These are phyloP conservation scores for Phengaris arion DNA, from an alignment of 2,888 invertebrate species.

Conservation along the genomic window DNA sequence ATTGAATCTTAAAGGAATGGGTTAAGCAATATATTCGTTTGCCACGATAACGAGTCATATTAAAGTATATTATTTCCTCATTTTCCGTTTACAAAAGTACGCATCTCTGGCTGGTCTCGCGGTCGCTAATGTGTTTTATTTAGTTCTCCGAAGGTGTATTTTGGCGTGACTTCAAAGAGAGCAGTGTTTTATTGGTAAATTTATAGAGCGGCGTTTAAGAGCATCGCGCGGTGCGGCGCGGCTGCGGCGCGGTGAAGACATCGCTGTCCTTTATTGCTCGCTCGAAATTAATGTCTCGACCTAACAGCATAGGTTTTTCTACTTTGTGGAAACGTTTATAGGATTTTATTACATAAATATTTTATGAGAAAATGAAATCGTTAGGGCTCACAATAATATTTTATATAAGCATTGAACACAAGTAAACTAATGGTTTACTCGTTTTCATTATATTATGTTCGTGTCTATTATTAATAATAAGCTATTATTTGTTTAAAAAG, in stretches of 20 bases:
- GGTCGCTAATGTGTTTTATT: conserved; percentile 49
- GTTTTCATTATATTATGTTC: not conserved
- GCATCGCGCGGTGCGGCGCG: conserved; percentile 51
- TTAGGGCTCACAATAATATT: conserved; percentile 36
- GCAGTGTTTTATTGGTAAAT: conserved; percentile 67
- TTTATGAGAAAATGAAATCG: conserved; percentile 56
- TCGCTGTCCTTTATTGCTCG: conserved; percentile 75
- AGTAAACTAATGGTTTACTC: not conserved
- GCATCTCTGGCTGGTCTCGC: conserved; percentile 51
- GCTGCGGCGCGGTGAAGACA: conserved; percentile 57
- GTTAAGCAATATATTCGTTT: conserved; percentile 55
- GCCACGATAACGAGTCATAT: conserved; percentile 63
- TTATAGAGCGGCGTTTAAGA: conserved; percentile 70
- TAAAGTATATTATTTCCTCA: conserved; percentile 73
- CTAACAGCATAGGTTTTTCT: conserved; percentile 64
- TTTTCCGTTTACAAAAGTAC: conserved; percentile 64
- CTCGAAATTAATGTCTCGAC: conserved; percentile 76
- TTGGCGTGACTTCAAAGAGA: conserved; percentile 47
- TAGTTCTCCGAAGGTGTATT: conserved; percentile 55
- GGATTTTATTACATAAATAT: conserved; percentile 68
- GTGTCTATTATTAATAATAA: too few relatives aligned
- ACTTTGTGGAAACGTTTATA: conserved; percentile 70
- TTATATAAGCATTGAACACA: not conserved
- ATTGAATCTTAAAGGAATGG: conserved; percentile 48
- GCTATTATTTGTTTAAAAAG: too few relatives aligned